phyloP scores from a whole-genome alignment of 2,888 invertebrate genomes.

The Lasioglossum marginatum region DNA sequence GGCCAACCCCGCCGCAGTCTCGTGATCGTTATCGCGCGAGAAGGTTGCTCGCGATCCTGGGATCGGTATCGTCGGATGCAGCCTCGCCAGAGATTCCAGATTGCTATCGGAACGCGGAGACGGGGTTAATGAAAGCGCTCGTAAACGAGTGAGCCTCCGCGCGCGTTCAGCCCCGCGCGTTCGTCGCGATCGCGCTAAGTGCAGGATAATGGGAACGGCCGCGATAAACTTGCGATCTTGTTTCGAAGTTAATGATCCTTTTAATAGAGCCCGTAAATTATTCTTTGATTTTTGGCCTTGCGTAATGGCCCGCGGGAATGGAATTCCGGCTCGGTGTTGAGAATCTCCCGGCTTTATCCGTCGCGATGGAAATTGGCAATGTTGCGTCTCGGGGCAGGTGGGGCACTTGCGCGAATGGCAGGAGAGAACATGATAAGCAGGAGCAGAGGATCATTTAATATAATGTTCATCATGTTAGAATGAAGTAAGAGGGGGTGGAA shows the following conservation, averaged over 20 bases:
- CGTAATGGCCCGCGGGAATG: neutral
- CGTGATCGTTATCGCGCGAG: conserved; percentile 32
- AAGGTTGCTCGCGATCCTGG: neutral
- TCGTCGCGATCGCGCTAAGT: neutral
- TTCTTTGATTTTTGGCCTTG: neutral
- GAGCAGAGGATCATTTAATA: neutral
- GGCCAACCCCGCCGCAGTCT: neutral
- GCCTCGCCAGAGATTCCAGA: neutral
- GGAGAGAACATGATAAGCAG: neutral
- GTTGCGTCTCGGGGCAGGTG: neutral
- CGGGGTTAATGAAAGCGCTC: conserved; percentile 10
- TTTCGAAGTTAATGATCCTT: neutral
- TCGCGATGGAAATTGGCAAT: neutral
- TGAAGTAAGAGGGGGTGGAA: rapidly evolving
- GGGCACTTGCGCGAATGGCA: neutral
- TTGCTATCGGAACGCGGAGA: neutral
- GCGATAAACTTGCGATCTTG: neutral
- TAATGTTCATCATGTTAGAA: neutral
- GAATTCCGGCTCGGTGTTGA: neutral
- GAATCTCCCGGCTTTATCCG: neutral
- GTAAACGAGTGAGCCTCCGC: conserved; percentile 2
- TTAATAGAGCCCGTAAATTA: neutral
- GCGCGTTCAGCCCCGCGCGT: neutral
- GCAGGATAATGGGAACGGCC: neutral
- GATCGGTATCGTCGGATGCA: neutral